A percentile compares a stretch with the other conserved stretches of the same genome.
Evolutionary conservation across 2,113 vertebrate species (phyloP).

Genomic region (Coptodon rendalli): DNA sequence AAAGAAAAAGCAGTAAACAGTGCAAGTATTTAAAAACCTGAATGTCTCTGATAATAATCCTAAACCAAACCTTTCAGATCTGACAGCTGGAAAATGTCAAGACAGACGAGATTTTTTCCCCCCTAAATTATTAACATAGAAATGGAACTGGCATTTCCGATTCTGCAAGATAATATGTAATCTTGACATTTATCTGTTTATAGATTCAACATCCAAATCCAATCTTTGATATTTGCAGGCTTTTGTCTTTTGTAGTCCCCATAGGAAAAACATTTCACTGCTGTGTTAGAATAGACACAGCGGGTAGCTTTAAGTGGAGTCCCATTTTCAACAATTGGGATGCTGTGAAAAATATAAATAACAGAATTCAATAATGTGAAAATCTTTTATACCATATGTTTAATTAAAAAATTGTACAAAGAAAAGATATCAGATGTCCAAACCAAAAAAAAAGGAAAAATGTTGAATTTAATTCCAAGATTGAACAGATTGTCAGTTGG

Average conservation of each 20-base stretch:
- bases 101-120: neutral
- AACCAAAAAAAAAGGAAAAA: neutral
- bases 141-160: slow-evolving; percentile 28
- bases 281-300: neutral
- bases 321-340: neutral
- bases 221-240: neutral
- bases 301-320: neutral
- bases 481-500: neutral
- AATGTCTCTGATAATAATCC: slow-evolving; percentile 16
- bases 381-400: neutral
- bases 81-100: slow-evolving; percentile 2
- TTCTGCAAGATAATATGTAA: slow-evolving; percentile 20
- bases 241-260: neutral
- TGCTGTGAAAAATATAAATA: neutral
- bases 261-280: neutral
- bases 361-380: neutral
- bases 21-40: slow-evolving; percentile 11
- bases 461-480: neutral
- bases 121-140: slow-evolving; percentile 5
- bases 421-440: neutral
- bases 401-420: neutral
- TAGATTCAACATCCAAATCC: neutral
- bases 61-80: slow-evolving; percentile 16
- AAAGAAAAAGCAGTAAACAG: neutral
- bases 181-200: neutral